Conservation (phyloP, 2,113 vertebrate genomes). For the Sorex fumeus region DNA sequence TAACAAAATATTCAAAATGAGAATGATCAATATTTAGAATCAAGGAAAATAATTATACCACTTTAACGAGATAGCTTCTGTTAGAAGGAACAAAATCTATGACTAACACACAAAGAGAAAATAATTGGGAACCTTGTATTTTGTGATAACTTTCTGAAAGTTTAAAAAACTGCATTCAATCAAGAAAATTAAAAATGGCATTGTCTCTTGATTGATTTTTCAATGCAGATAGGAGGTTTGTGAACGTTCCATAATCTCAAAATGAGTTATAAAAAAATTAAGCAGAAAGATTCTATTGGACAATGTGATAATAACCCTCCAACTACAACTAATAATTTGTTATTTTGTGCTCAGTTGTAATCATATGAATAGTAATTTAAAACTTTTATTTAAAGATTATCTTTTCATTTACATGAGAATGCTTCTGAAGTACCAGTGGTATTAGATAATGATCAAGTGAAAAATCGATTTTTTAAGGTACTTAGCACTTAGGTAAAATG, state of each 20-base stretch:
- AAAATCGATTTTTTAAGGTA: background rate
- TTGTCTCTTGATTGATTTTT: too few species aligned
- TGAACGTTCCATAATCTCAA: background rate
- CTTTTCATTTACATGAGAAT: background rate
- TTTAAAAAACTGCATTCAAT: background rate
- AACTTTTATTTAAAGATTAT: background rate
- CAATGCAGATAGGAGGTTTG: background rate
- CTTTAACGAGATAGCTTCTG: background rate
- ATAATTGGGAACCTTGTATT: background rate
- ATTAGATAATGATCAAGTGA: background rate
- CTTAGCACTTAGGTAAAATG: background rate
- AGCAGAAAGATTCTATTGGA: background rate
- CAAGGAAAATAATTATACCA: background rate
- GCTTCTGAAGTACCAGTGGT: background rate
- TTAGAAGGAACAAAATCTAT: background rate
- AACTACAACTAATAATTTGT: background rate
- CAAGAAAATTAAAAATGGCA: background rate
- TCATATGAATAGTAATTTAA: slow-evolving; percentile 25
- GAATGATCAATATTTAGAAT: slow-evolving; percentile 13
- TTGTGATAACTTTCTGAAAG: slow-evolving; percentile 5
- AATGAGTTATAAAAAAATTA: background rate
- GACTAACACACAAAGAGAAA: background rate
- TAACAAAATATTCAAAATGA: background rate
- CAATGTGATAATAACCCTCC: too few species aligned
- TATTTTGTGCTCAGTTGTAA: background rate